Percentiles rank a stretch among this genome's conserved stretches.
Evolutionary conservation across 2,113 vertebrate genomes (phyloP).

Genomic region (Pithys albifrons): DNA sequence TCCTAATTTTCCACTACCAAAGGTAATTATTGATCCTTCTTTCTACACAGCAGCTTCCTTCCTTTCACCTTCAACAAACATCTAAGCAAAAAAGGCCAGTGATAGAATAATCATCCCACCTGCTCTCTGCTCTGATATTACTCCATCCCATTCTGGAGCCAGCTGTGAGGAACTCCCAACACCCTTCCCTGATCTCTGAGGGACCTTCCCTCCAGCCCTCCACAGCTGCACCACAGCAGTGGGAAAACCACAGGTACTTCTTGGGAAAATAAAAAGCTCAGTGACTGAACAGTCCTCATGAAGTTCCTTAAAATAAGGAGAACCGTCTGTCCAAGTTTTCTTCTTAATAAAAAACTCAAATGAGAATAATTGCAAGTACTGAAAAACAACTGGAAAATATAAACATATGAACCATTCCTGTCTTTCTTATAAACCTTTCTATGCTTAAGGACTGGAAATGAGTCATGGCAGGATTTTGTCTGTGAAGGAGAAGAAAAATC

Average conservation of each 20-base stretch:
- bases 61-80: background rate
- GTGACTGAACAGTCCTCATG: background rate
- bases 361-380: background rate
- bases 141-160: background rate
- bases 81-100: background rate
- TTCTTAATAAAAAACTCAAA: background rate
- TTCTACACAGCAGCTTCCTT: background rate
- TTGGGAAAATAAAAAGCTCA: background rate
- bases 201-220: background rate
- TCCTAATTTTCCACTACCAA: constrained; percentile 72
- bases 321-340: background rate
- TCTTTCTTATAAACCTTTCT: background rate
- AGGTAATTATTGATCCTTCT: rapidly evolving
- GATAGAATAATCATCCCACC: background rate
- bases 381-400: background rate
- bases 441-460: background rate
- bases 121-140: background rate
- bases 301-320: background rate
- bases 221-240: background rate
- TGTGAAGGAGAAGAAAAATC: background rate
- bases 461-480: background rate
- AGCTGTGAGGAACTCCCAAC: background rate
- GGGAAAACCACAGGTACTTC: background rate
- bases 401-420: background rate
- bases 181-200: background rate